Conservation (phyloP, 2,797 vertebrate genomes). For the Morelia viridis region DNA sequence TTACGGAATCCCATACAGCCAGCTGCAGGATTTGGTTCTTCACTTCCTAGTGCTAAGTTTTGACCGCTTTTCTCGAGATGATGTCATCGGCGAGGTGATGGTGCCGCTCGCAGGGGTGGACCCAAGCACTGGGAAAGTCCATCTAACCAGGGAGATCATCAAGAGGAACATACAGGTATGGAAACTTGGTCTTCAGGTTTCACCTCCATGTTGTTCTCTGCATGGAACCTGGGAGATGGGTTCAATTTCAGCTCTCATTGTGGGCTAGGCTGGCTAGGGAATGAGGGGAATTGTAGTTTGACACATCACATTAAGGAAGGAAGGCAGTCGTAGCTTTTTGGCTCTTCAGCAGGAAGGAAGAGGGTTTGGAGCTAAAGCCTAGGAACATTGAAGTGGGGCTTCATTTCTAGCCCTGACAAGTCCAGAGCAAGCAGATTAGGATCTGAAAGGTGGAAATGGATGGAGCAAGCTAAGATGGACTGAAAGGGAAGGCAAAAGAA, state of each 20-base stretch:
- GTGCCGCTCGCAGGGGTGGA: constrained; percentile 91
- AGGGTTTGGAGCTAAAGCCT: neutral
- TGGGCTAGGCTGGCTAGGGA: neutral
- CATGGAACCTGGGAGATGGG: neutral
- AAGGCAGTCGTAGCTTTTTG: too few species aligned
- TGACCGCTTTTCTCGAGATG: constrained; percentile 93
- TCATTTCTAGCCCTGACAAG: neutral
- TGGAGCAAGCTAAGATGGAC: neutral
- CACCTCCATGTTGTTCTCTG: neutral
- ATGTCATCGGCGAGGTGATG: constrained; percentile 93
- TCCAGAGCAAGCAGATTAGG: neutral
- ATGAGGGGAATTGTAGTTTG: neutral
- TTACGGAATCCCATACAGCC: constrained; percentile 93
- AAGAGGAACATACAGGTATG: constrained; percentile 93
- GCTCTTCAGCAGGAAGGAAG: neutral
- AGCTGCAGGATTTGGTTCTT: constrained; percentile 89
- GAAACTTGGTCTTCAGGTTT: rapidly evolving
- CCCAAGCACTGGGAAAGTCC: constrained; percentile 90
- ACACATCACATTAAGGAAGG: too few species aligned
- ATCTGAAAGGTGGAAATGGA: neutral
- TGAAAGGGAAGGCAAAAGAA: neutral
- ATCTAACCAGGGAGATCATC: constrained; percentile 89
- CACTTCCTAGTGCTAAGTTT: constrained; percentile 97
- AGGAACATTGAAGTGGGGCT: neutral
- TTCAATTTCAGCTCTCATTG: neutral